Base-by-base conservation (phyloP, 2,113 vertebrate genomes). In the Siniperca chuatsi region DNA sequence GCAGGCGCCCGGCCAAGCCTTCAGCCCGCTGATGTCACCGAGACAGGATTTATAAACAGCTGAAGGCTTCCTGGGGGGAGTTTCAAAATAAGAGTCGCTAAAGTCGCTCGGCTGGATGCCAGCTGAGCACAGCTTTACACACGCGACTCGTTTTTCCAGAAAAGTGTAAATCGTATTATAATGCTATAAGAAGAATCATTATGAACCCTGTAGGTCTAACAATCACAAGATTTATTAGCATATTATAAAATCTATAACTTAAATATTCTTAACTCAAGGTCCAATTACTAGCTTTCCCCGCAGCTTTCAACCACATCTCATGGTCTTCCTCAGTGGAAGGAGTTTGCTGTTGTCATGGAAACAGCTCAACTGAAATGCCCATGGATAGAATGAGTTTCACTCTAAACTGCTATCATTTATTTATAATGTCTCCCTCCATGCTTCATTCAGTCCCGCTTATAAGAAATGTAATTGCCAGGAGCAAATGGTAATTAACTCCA, bases 41-140 rank as follows among this genome's bases (percentile, higher is more conserved):
- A 54, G 67, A 54, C 29, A 57, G 71, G 50, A 73, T 88, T 86
- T 60, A 81, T n/a, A 16, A 37, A 69, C 11, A 57, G 5, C 2
- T 16, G 6, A 1, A 0, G 2, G 33, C 42, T 87, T 92, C 88
- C 90, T 74, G 54, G 0, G 1, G 1, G 0, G 33, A 12, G 48
- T 79, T 89, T 90, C 88, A 90, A 78, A 79, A 78, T 88, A 91
- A 91, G 58, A 73, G 0, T 12, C 1, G 2, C 8, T 1, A 46
- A 6, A 33, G 1, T 44, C 8, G 0, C 16, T 25, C n/a, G 0
- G 23, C 12, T n/a, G 4, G 35, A 8, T n/a, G 1, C 21, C 12
- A 23, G 12, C 33, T 3, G 9, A 21, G 29, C 57, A 37, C 16
- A 37, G 6, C 3, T 62, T 33, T 35, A 61, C 33, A 35, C 8